phyloP scores from a whole-genome alignment of 2,113 vertebrate species.

The Corydoras maculifer region DNA sequence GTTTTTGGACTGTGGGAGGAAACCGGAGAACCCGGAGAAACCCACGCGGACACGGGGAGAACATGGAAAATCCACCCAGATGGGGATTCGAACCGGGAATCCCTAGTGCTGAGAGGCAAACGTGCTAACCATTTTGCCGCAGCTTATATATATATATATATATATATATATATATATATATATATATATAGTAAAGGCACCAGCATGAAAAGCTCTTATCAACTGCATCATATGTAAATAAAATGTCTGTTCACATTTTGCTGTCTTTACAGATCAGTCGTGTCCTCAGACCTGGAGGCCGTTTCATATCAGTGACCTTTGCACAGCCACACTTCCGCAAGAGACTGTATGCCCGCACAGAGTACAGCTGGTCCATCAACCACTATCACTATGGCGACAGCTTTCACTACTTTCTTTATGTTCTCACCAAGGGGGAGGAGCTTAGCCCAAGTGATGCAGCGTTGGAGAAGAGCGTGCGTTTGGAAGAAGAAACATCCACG shows the following conservation, averaged over 20 bases:
- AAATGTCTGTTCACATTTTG: background rate
- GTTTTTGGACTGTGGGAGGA: too few species aligned
- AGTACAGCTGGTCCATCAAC: slow-evolving; percentile 77
- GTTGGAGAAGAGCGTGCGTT: slow-evolving; percentile 61
- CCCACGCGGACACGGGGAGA: too few species aligned
- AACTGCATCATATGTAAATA: background rate
- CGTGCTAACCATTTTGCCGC: too few species aligned
- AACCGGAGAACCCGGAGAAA: too few species aligned
- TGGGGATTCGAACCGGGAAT: too few species aligned
- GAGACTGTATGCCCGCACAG: slow-evolving; percentile 72
- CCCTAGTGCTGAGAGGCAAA: too few species aligned
- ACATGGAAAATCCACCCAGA: too few species aligned
- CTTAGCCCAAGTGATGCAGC: slow-evolving; percentile 65
- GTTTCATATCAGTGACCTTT: slow-evolving; percentile 83
- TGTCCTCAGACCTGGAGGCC: slow-evolving; percentile 74
- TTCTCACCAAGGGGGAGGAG: slow-evolving; percentile 78
- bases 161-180: too few species aligned
- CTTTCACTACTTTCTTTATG: slow-evolving; percentile 82
- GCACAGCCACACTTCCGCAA: slow-evolving; percentile 82
- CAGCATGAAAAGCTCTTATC: too few species aligned
- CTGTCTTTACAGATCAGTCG: slow-evolving; percentile 71
- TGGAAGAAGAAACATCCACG: slow-evolving; percentile 14
- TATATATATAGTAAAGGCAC: too few species aligned
- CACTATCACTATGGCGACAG: slow-evolving; percentile 69
- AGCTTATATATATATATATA: too few species aligned